Evolutionary conservation across 2,888 invertebrate genomes (phyloP).

Genomic region (Clanis bilineata): DNA sequence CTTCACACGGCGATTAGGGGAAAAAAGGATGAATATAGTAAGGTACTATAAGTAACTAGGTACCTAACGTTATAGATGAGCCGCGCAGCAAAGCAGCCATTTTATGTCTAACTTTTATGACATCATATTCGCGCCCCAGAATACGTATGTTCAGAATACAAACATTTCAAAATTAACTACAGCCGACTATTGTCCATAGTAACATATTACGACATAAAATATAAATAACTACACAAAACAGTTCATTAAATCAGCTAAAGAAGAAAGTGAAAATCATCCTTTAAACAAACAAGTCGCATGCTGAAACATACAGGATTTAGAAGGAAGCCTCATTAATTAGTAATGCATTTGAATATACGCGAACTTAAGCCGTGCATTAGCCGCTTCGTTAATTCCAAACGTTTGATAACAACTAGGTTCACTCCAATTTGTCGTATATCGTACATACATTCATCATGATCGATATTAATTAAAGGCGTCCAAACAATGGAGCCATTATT

Average conservation of each 20-base stretch:
- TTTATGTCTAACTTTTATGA: no score
- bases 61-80: no score
- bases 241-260: not conserved
- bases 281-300: not conserved
- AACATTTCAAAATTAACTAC: no score
- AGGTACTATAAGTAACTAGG: no score
- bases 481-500: slow-evolving; percentile 64
- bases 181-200: no score
- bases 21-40: no score
- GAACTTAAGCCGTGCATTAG: not conserved
- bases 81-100: no score
- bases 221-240: no score
- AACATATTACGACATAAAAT: no score
- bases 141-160: no score
- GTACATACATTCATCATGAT: slow-evolving; percentile 50
- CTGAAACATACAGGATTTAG: not conserved
- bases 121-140: no score
- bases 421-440: slow-evolving; percentile 47
- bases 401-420: slow-evolving; percentile 29
- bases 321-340: not conserved
- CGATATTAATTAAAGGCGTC: slow-evolving; percentile 69
- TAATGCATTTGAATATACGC: not conserved
- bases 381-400: not conserved
- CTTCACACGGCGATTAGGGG: no score
- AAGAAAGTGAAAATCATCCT: not conserved